These are phyloP conservation scores for Erannis defoliaria DNA, from an alignment of 2,888 invertebrate species.

Conservation along the genomic window DNA sequence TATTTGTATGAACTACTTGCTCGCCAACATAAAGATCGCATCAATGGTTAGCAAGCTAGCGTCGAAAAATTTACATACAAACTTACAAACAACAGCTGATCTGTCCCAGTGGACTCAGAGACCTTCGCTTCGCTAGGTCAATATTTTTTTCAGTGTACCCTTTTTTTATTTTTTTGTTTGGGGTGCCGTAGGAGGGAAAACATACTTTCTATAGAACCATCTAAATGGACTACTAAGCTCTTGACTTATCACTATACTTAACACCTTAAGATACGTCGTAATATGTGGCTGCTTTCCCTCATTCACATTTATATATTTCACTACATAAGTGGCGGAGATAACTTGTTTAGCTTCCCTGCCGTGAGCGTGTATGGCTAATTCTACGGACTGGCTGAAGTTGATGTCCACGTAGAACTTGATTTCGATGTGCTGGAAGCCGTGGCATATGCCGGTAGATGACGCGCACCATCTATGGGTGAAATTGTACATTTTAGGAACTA, in stretches of 20 bases:
- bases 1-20: too few species aligned
- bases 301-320: conserved; percentile 39
- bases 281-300: background rate
- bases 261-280: background rate
- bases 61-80: too few species aligned
- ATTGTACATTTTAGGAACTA: background rate
- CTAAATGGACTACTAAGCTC: background rate
- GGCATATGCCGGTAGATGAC: conserved; percentile 46
- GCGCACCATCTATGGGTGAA: conserved; percentile 52
- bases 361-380: conserved; percentile 49
- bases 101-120: too few species aligned
- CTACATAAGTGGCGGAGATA: conserved; percentile 39
- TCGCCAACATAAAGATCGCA: too few species aligned
- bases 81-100: too few species aligned
- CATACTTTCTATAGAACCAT: background rate
- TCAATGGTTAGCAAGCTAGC: too few species aligned
- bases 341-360: conserved; percentile 46
- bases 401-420: conserved; percentile 59
- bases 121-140: too few species aligned
- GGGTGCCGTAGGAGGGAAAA: too few species aligned
- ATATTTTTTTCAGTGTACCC: too few species aligned
- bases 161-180: too few species aligned
- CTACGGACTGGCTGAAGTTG: conserved; percentile 36
- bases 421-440: conserved; percentile 49
- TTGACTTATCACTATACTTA: background rate